Conservation (phyloP, 2,888 invertebrate genomes). For the Agonopterix heracliana region DNA sequence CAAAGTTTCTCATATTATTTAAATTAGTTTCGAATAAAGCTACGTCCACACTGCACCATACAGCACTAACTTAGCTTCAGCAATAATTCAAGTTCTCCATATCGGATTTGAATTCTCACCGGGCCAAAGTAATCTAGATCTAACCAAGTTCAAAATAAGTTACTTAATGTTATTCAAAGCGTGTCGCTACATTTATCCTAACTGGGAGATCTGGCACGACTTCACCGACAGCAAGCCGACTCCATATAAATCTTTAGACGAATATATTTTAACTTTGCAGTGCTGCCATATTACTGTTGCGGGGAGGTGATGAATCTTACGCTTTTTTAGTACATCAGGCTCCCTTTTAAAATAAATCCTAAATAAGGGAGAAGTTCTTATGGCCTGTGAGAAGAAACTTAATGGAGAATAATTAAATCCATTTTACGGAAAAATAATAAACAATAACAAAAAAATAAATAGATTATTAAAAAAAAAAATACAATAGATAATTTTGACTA, state of each 20-base stretch:
- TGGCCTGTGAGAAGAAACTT: too few species aligned
- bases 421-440: too few species aligned
- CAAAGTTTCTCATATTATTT: background rate
- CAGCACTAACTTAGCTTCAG: constrained; percentile 4
- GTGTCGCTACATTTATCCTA: constrained; percentile 70
- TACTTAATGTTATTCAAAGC: constrained; percentile 66
- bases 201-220: constrained; percentile 68
- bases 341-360: too few species aligned
- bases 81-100: constrained; percentile 34
- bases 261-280: constrained; percentile 26
- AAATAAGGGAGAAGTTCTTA: too few species aligned
- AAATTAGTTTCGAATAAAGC: background rate
- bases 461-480: too few species aligned
- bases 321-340: too few species aligned
- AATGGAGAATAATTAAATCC: too few species aligned
- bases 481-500: too few species aligned
- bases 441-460: too few species aligned
- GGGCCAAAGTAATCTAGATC: constrained; percentile 14
- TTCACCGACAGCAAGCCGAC: constrained; percentile 40
- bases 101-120: constrained; percentile 40
- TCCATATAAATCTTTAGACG: constrained; percentile 51
- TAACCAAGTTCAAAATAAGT: constrained; percentile 25
- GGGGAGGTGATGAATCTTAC: too few species aligned
- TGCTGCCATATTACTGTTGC: too few species aligned
- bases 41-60: background rate